phyloP scores from a whole-genome alignment of 2,888 invertebrate species.

The Xanthia icteritia region DNA sequence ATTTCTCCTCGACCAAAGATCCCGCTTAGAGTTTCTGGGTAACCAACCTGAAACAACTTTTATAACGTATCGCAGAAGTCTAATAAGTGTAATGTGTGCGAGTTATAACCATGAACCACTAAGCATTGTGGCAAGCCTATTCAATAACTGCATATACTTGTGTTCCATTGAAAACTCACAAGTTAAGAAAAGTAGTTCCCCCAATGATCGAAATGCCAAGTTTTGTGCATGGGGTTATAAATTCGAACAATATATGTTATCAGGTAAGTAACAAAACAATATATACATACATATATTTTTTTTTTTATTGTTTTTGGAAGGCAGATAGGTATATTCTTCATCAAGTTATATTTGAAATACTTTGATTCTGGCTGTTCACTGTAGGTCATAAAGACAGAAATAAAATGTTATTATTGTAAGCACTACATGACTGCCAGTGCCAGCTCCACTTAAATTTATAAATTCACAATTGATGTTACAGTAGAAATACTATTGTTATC shows the following conservation, averaged over 20 bases:
- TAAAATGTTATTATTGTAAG: background rate
- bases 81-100: slow-evolving; percentile 71
- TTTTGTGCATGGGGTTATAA: slow-evolving; percentile 69
- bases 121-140: slow-evolving; percentile 65
- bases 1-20: slow-evolving; percentile 65
- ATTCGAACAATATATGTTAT: slow-evolving; percentile 68
- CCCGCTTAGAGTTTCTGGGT: slow-evolving; percentile 42
- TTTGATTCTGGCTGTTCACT: background rate
- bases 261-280: slow-evolving; percentile 63
- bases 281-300: background rate
- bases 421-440: background rate
- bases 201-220: slow-evolving; percentile 56
- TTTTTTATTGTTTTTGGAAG: background rate
- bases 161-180: slow-evolving; percentile 66
- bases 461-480: background rate
- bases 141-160: slow-evolving; percentile 72
- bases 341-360: background rate
- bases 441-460: background rate
- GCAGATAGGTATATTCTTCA: background rate
- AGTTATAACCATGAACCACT: slow-evolving; percentile 62
- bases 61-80: slow-evolving; percentile 71
- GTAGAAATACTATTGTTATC: background rate
- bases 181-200: slow-evolving; percentile 47
- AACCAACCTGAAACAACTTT: slow-evolving; percentile 54
- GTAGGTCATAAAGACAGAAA: background rate